Base-by-base conservation (phyloP, 1,140 invertebrate species). In the Drosophila ironensis region DNA sequence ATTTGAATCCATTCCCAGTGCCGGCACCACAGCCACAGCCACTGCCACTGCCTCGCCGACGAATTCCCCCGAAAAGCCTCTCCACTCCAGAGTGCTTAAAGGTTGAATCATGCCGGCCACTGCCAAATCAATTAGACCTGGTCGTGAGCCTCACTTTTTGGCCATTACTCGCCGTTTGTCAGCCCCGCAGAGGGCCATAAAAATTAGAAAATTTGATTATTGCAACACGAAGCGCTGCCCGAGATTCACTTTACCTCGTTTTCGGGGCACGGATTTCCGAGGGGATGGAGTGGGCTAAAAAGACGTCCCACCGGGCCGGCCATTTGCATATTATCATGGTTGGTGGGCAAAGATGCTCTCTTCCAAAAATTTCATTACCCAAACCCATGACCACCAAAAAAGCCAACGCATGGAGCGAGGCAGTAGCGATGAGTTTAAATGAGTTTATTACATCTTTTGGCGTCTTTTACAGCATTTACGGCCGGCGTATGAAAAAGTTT, bases 181-280 rank as follows among this genome's bases (percentile, higher is more conserved):
- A 41, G 56, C 25, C 37, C 66, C 74, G 52, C 50, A 38, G 81
- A 88, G 86, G 75, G 64, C 59, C 69, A 78, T 88, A 88, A 88
- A 88, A 88, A 87, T 88, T 88, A 88, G 80, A 88, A 88, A 88
- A 88, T 88, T 88, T 88, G 80, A 88, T 88, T 88, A 88, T 88
- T 77, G 77, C 72, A 68, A 75, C 74, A 81, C 74, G 70, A 77
- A 54, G 45, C 72, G 54, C 41, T 50, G 61, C 40, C 51, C 40
- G 63, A 74, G 78, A 77, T 76, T 81, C 77, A 81, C 57, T 63
- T 61, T 47, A 25, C 20, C 19, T 16, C 14, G 47, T 28, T 2
- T 48, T 14, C 2, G 8, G 30, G 30, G 0, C 2, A 9, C 19
- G n/a, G 3, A 9, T 2, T 17, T 17, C 4, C 9, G 9, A n/a